phyloP scores from a whole-genome alignment of 2,888 invertebrate species.

The Synergus gifuensis region DNA sequence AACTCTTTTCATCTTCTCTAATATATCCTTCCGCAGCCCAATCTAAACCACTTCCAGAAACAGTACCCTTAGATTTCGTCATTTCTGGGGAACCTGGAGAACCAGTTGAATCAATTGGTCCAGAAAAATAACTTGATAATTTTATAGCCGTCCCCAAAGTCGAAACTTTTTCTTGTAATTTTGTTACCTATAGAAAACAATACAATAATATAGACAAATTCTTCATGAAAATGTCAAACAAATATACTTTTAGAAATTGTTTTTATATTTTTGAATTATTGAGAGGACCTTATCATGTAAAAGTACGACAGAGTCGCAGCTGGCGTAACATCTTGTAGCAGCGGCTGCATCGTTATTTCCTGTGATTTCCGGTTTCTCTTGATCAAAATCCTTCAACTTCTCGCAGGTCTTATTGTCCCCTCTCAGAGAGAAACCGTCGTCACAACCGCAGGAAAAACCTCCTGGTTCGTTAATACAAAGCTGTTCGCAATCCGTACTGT shows the following conservation, averaged over 20 bases:
- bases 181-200: conserved; percentile 45
- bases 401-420: conserved; percentile 82
- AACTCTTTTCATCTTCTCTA: conserved; percentile 77
- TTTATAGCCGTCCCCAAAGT: conserved; percentile 79
- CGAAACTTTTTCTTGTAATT: conserved; percentile 75
- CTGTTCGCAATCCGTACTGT: conserved; percentile 84
- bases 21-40: conserved; percentile 44
- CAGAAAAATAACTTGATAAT: conserved; percentile 79
- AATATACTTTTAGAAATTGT: background rate
- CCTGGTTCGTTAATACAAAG: conserved; percentile 83
- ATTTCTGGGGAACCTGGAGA: background rate
- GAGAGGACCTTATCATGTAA: conserved; percentile 79
- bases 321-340: conserved; percentile 80
- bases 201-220: background rate
- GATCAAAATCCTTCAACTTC: conserved; percentile 57
- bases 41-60: conserved; percentile 68
- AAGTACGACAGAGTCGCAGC: conserved; percentile 82
- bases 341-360: conserved; percentile 73
- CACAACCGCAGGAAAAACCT: conserved; percentile 82
- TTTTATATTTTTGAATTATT: conserved; percentile 43
- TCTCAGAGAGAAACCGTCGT: conserved; percentile 79
- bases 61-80: conserved; percentile 70
- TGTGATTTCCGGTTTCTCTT: conserved; percentile 49
- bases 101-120: conserved; percentile 78
- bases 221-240: background rate